These are phyloP conservation scores for Himalopsyche kuldschensis DNA, from an alignment of 2,888 invertebrate genomes.

Conservation along the genomic window DNA sequence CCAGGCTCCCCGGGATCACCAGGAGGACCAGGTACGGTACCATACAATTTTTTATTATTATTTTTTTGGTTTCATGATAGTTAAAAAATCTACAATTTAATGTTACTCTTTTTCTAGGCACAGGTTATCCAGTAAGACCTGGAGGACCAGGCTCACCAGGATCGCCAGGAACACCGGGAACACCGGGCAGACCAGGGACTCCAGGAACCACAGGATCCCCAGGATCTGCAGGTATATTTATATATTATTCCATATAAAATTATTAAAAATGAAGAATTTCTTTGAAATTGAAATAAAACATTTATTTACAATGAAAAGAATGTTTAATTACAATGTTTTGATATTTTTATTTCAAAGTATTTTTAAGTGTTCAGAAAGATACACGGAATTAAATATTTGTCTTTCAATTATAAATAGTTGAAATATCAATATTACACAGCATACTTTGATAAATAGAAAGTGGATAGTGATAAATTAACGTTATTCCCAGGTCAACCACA, in stretches of 20 bases:
- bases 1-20: constrained; percentile 39
- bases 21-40: constrained; percentile 40
- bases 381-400: no score
- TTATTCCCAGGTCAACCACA: constrained; percentile 8
- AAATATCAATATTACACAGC: no score
- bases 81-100: no score
- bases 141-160: constrained; percentile 43
- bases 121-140: constrained; percentile 36
- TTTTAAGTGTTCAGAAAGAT: no score
- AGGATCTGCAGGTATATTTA: constrained; percentile 41
- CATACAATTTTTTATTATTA: constrained; percentile 39
- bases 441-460: background rate
- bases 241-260: no score
- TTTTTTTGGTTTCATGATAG: background rate
- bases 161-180: constrained; percentile 46
- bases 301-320: no score
- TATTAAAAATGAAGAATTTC: no score
- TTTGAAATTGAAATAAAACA: no score
- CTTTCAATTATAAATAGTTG: no score
- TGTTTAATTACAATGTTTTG: no score
- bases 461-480: background rate
- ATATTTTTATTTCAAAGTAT: no score
- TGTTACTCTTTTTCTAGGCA: no score
- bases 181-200: constrained; percentile 42
- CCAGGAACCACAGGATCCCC: constrained; percentile 38